Percentiles rank a stretch among this genome's conserved stretches.
Conservation (phyloP, 2,888 invertebrate species). For the Stomorhina lunata region DNA sequence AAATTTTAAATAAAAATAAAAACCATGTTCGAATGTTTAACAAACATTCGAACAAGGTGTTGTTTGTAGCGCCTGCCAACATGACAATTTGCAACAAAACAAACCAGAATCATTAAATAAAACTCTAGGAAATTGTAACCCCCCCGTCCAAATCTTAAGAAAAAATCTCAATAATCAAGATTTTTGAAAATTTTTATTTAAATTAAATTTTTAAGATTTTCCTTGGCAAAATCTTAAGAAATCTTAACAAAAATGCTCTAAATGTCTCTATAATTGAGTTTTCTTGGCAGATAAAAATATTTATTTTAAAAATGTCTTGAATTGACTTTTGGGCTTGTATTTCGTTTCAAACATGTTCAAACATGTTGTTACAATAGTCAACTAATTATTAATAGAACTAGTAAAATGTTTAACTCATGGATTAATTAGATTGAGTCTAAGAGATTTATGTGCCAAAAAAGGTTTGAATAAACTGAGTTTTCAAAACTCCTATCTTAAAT, state of each 20-base stretch:
- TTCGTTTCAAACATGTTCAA: conserved; percentile 59
- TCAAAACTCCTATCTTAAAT: too few species aligned
- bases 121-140: conserved; percentile 28
- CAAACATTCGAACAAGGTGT: conserved; percentile 61
- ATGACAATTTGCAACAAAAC: conserved; percentile 48
- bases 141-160: not conserved
- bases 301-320: conserved; percentile 19
- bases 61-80: conserved; percentile 61
- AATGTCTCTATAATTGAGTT: not conserved
- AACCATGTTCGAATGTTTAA: conserved; percentile 24
- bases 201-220: not conserved
- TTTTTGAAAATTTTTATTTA: not conserved
- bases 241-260: not conserved
- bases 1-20: too few species aligned
- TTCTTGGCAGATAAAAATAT: conserved; percentile 19
- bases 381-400: too few species aligned
- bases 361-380: conserved; percentile 53
- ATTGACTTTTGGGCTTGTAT: conserved; percentile 26
- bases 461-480: too few species aligned
- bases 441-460: too few species aligned
- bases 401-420: too few species aligned
- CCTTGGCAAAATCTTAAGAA: not conserved
- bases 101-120: not conserved
- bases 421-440: too few species aligned
- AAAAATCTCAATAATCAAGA: too few species aligned